Evolutionary conservation across 2,888 invertebrate genomes (phyloP).

Genomic region (Diplolepis rosae): DNA sequence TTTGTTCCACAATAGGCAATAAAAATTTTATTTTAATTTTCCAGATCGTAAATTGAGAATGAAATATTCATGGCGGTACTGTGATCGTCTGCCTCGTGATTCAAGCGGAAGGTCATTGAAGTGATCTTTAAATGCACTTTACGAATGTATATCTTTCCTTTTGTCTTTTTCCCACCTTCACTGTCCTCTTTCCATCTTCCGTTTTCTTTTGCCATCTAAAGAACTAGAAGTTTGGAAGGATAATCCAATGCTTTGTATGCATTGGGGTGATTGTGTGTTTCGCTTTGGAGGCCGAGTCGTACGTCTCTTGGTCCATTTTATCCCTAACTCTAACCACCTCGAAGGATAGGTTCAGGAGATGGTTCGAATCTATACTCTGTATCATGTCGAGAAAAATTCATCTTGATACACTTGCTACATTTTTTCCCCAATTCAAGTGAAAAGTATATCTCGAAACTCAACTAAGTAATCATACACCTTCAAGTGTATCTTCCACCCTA

Average conservation of each 20-base stretch:
- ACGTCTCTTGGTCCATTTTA: neutral
- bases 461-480: neutral
- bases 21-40: neutral
- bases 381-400: conserved; percentile 5
- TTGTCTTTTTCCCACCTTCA: neutral
- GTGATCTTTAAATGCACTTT: neutral
- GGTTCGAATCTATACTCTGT: conserved; percentile 4
- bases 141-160: neutral
- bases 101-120: neutral
- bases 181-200: neutral
- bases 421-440: neutral
- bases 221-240: neutral
- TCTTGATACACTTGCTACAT: neutral
- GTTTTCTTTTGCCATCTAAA: neutral
- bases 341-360: neutral
- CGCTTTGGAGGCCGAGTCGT: conserved; percentile 12
- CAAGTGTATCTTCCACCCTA: neutral
- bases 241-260: conserved; percentile 29
- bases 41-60: neutral
- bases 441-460: neutral
- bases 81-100: neutral
- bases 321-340: neutral
- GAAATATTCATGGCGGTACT: neutral
- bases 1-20: neutral
- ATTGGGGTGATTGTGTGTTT: conserved; percentile 25